Evolutionary conservation across 2,888 invertebrate genomes (phyloP).

Genomic region (Spisula subtruncata): DNA sequence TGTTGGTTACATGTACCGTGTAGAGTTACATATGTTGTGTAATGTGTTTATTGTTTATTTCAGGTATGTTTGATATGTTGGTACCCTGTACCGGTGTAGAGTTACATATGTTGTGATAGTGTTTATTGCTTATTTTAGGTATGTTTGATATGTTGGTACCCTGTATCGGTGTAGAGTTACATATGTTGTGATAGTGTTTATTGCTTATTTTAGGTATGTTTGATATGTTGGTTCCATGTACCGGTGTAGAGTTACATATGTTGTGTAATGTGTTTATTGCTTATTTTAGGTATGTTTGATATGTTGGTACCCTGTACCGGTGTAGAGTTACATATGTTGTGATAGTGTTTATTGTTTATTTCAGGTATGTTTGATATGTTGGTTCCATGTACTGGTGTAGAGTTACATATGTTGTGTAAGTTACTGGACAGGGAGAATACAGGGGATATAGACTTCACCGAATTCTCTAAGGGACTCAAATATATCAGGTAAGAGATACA

Average conservation of each 20-base stretch:
- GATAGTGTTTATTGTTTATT: slow-evolving; percentile 39
- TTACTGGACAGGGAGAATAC: slow-evolving; percentile 84
- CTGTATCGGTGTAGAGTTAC: slow-evolving; percentile 80
- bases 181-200: slow-evolving; percentile 75
- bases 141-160: slow-evolving; percentile 84
- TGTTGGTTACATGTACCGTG: slow-evolving; percentile 81
- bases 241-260: slow-evolving; percentile 82
- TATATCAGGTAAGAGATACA: slow-evolving; percentile 76
- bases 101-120: slow-evolving; percentile 84
- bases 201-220: slow-evolving; percentile 80
- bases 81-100: slow-evolving; percentile 83
- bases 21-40: slow-evolving; percentile 84
- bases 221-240: slow-evolving; percentile 83
- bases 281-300: slow-evolving; percentile 82
- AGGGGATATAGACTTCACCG: slow-evolving; percentile 84
- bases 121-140: slow-evolving; percentile 73
- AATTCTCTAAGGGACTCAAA: slow-evolving; percentile 82
- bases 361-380: slow-evolving; percentile 84
- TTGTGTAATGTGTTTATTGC: slow-evolving; percentile 77
- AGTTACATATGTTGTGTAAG: slow-evolving; percentile 84
- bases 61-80: slow-evolving; percentile 84
- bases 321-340: slow-evolving; percentile 83
- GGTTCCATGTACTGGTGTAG: slow-evolving; percentile 81
- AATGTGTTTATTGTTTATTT: slow-evolving; percentile 42
- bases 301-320: slow-evolving; percentile 82